Percentiles rank a stretch among this genome's conserved stretches.
Conservation (phyloP, 2,797 vertebrate genomes). For the Strix occidentalis region DNA sequence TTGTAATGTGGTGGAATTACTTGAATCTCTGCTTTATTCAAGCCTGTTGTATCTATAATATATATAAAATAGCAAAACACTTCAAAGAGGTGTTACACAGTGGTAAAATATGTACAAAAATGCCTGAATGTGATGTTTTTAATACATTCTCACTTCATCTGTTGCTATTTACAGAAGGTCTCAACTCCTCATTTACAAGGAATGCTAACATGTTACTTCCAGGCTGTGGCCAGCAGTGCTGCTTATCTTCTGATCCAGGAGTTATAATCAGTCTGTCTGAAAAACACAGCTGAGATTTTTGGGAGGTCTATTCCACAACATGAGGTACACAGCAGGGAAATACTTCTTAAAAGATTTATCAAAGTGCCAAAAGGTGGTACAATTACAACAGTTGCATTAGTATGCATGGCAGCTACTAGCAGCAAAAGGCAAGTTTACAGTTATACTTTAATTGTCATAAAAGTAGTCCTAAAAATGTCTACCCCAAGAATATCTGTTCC, state of each 20-base stretch:
- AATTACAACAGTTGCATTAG: accelerated
- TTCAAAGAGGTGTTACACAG: neutral
- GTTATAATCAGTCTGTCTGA: neutral
- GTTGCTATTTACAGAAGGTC: neutral
- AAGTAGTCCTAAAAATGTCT: neutral
- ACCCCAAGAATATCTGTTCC: neutral
- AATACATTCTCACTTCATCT: neutral
- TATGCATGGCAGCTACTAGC: neutral
- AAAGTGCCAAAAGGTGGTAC: neutral
- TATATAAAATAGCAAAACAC: neutral
- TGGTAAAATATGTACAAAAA: neutral
- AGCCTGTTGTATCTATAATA: neutral
- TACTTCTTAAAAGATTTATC: neutral
- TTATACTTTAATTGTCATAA: neutral
- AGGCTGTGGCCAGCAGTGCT: neutral
- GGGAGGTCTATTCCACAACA: neutral
- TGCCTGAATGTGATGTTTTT: neutral
- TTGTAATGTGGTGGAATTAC: neutral
- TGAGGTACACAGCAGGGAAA: accelerated
- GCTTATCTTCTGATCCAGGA: neutral
- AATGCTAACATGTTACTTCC: neutral
- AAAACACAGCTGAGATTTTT: neutral
- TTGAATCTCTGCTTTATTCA: neutral
- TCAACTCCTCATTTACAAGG: neutral
- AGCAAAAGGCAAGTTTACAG: neutral